Base-by-base conservation (phyloP, 2,888 invertebrate genomes). In the Orchestes rusci region DNA sequence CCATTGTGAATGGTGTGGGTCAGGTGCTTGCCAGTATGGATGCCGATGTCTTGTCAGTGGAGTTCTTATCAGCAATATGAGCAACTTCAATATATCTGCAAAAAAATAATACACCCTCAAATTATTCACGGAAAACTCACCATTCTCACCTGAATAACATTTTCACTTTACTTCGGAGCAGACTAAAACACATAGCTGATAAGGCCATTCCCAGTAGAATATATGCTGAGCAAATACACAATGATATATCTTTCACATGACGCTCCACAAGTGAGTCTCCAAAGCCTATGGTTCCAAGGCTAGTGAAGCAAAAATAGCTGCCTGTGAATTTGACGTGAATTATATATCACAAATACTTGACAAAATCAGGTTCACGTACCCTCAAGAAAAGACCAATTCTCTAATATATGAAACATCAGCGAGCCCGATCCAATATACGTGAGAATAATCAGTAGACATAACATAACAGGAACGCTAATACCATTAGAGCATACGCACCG, bases 351-450 rank as follows among this genome's bases (percentile, higher is more conserved):
- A 12, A 2, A 27, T 27, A 12, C 2, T 27, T 16, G 27, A 29
- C 3, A 15, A 7, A n/a, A 27, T 10, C 10, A 38, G 10, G 12
- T 20, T n/a, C n/a, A n/a, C n/a, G 2, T 16, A 31, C 31, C 15
- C 10, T 31, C 31, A 10, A 3, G 73, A 29, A 89, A 77, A 48
- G 81, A 83, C 97, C 96, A 97, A 55, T 81, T 80, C 67, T 96
- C 96, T 63, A 94, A 84, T 40, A 84, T 76, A 49, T 87, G 84
- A 68, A 97, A 97, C 53, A 96, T 75, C 47, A 89, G 73, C 1
- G 94, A 88, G 10, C 96, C 96, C 23, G 89, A 81, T 45, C 84
- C 83, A 59, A 96, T 80, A 69, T 96, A 96, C 54, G 83, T 76
- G 35, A 89, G 73, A 59, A 96, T 81, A 31, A 95, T 82, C 54